Base-by-base conservation (phyloP, 2,797 vertebrate genomes). In the Sciaenops ocellatus region DNA sequence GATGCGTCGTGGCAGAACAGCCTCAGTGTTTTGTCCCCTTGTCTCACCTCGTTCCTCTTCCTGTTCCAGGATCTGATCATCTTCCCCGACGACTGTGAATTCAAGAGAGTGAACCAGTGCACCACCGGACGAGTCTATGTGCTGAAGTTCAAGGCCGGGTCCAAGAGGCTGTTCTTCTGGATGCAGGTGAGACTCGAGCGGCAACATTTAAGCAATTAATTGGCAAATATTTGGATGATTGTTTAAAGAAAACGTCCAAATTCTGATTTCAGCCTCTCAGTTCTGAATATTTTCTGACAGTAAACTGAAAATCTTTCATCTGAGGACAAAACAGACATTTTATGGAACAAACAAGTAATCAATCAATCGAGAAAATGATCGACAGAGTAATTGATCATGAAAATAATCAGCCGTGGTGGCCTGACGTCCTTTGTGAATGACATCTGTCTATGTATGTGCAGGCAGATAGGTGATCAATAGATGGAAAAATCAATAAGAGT, bases 101-200 rank as follows among this genome's bases (percentile, higher is more conserved):
- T 99, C 90, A 99, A 99, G 93, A 94, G 96, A n/a, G 98, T 99
- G 67, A 95, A 84, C 10, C 98, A 99, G 93, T 99, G 98, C 87
- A 99, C 98, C n/a, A 98, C 97, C 0, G 98, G 98, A 28, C 96
- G 98, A 0, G 98, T 99, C 80, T 99, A 96, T 5, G 98, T 99
- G 90, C 95, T 99, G 81, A 99, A 99, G 89, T 99, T 99, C 80
- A 99, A 99, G 93, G 97, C 98, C 0, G 97, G 98, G 38, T 98
- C 98, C 51, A 99, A 99, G 82, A 95, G 98, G 4, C 97, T 99
- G 65, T 99, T 99, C 95, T 99, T 99, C 85, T 99, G 98, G 98
- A 99, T 99, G 97, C 98, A 99, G 97, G 98, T 99, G 77, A 88
- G 84, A 38, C 34, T 38, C 6, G 8, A 38, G 34, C 34, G 2